A percentile compares a stretch with the other conserved stretches of the same genome.
These are phyloP conservation scores for Drosophila neoperkinsi DNA, from an alignment of 2,888 invertebrate species.

Conservation along the genomic window DNA sequence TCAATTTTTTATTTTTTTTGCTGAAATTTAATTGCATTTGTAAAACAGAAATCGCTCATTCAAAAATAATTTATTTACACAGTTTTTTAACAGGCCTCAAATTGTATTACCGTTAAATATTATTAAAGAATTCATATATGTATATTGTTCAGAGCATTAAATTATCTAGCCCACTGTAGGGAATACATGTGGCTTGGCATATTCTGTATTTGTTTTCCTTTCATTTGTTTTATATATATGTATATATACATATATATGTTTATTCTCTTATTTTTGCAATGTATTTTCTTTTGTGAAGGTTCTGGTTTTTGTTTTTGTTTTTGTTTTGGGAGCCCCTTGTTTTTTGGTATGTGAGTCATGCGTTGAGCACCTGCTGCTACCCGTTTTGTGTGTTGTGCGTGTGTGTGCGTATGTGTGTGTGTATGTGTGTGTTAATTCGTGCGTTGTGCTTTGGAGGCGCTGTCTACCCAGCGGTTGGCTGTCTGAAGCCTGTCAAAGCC, in stretches of 20 bases:
- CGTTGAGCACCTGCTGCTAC: slow-evolving; percentile 66
- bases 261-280: slow-evolving; percentile 29
- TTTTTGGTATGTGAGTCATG: slow-evolving; percentile 70
- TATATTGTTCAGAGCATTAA: neutral
- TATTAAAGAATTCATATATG: neutral
- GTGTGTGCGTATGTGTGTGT: slow-evolving; percentile 12
- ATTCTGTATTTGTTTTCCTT: slow-evolving; percentile 21
- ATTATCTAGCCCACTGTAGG: slow-evolving; percentile 13
- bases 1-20: too few relatives aligned
- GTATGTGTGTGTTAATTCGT: slow-evolving; percentile 64
- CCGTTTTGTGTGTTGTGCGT: slow-evolving; percentile 43
- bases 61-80: neutral
- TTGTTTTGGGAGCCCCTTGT: slow-evolving; percentile 32
- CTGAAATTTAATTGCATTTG: neutral
- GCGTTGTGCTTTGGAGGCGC: slow-evolving; percentile 58
- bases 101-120: neutral
- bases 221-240: slow-evolving; percentile 14
- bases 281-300: slow-evolving; percentile 23
- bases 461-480: slow-evolving; percentile 40
- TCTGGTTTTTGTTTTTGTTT: slow-evolving; percentile 31
- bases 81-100: neutral
- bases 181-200: neutral
- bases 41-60: neutral
- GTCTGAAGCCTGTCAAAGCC: slow-evolving; percentile 64
- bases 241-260: slow-evolving; percentile 7